phyloP scores from a whole-genome alignment of 2,113 vertebrate species.

The Fukomys damarensis region DNA sequence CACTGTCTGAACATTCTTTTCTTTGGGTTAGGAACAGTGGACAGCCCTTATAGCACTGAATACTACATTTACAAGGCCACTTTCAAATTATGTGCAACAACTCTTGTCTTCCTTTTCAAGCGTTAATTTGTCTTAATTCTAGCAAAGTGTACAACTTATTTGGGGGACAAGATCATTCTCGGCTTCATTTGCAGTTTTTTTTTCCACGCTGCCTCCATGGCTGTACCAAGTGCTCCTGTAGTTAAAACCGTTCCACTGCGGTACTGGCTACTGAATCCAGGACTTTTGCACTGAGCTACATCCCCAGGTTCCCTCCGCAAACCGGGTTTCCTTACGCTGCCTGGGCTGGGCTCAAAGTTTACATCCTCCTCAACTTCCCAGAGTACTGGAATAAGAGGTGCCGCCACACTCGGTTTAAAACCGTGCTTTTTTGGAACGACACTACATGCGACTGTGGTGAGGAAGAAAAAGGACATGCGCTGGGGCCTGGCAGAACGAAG shows the following conservation, averaged over 20 bases:
- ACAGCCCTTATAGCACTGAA: background rate
- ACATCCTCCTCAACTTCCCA: background rate
- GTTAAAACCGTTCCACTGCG: background rate
- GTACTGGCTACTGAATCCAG: background rate
- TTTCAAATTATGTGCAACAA: background rate
- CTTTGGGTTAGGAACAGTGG: background rate
- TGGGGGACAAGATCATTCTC: background rate
- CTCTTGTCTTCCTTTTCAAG: background rate
- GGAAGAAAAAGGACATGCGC: background rate
- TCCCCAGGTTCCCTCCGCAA: background rate
- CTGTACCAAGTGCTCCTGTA: background rate
- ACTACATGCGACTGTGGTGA: background rate
- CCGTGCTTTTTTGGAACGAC: background rate
- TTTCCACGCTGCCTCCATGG: background rate
- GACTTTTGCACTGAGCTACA: background rate
- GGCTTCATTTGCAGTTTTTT: background rate
- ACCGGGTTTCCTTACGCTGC: background rate
- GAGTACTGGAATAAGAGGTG: background rate
- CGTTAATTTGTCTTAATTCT: background rate
- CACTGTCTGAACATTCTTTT: background rate
- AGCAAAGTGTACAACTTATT: background rate
- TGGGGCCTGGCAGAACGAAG: fast-evolving
- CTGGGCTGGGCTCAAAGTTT: background rate
- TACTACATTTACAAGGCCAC: background rate
- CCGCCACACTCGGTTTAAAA: background rate